Evolutionary conservation across 2,797 vertebrate genomes (phyloP).

Genomic region (Spinibarbus caldwelli): DNA sequence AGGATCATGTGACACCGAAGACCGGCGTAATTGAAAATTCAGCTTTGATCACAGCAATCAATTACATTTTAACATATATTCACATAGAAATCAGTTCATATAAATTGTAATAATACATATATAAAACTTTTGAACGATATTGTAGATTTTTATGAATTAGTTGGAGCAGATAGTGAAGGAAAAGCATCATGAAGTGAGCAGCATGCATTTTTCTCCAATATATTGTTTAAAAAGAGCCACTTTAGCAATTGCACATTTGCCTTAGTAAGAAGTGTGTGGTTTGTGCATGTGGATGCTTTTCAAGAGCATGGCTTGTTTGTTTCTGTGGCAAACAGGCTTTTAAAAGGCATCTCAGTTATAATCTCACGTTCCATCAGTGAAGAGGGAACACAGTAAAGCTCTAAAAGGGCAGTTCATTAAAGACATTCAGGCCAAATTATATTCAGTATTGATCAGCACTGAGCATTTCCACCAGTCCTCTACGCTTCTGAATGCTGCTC

Average conservation of each 20-base stretch:
- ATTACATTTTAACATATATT: not conserved
- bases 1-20: not conserved
- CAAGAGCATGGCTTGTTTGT: too few species aligned
- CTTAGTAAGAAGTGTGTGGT: not conserved
- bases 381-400: not conserved
- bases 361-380: not conserved
- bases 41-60: not conserved
- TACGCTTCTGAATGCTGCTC: slow-evolving; percentile 13
- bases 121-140: not conserved
- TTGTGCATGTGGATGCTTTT: not conserved
- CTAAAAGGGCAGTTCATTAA: slow-evolving; percentile 21
- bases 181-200: not conserved
- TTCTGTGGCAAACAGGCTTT: too few species aligned
- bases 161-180: not conserved
- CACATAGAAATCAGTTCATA: not conserved
- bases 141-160: not conserved
- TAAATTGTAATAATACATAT: not conserved
- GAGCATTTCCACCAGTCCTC: not conserved
- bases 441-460: not conserved
- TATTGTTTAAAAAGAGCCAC: not conserved
- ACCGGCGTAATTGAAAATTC: not conserved
- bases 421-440: not conserved
- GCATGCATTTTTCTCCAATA: too few species aligned
- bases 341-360: not conserved
- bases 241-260: not conserved